Conservation (phyloP, 2,113 vertebrate species). For the Origma solitaria region DNA sequence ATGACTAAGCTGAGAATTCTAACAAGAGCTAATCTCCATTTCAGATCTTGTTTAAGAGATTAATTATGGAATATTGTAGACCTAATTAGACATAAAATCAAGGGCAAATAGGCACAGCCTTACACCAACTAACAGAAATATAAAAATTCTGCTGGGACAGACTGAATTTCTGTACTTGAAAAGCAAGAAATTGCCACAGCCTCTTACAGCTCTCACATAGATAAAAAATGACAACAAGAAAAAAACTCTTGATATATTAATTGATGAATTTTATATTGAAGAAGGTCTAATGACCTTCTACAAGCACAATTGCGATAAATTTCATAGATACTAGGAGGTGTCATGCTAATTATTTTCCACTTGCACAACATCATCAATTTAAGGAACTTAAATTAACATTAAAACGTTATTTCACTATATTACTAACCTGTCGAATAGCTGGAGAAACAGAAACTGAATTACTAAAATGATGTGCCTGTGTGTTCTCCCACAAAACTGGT, state of each 20-base stretch:
- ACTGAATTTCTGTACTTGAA: neutral
- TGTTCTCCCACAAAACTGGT: neutral
- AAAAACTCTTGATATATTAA: neutral
- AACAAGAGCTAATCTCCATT: neutral
- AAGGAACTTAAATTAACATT: neutral
- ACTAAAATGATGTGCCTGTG: neutral
- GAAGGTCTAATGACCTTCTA: neutral
- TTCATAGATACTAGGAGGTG: neutral
- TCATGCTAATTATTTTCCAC: neutral
- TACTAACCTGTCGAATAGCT: neutral
- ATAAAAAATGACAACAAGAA: neutral
- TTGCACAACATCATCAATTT: neutral
- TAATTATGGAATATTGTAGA: constrained; percentile 23
- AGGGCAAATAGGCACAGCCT: neutral
- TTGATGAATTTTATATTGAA: neutral
- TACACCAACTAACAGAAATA: neutral
- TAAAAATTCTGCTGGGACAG: neutral
- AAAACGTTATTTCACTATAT: neutral
- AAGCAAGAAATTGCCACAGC: neutral
- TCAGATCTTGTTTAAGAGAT: constrained; percentile 16
- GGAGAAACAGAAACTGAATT: neutral
- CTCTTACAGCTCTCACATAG: neutral
- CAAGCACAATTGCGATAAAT: neutral
- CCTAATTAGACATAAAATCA: constrained; percentile 8
- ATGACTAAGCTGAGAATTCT: neutral